Evolutionary conservation across 37 sponge, comb jelly and placozoan species (phyloP), one percentile per base, ranked within the genome.

Genomic region (Halichondria panicea): DNA sequence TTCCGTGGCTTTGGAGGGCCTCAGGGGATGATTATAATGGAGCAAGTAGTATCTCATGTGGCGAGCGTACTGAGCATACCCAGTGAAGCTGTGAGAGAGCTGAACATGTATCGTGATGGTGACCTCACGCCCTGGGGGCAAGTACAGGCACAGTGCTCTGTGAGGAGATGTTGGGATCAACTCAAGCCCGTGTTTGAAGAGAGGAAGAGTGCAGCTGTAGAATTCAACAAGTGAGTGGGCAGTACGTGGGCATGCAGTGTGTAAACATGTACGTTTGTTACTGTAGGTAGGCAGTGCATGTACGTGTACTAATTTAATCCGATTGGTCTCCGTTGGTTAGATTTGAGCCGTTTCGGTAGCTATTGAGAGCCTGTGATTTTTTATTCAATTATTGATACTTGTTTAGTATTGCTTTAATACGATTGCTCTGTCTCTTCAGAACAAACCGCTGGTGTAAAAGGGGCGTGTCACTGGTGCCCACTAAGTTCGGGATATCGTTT

Each of bases 1-100:
- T 94, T 94, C 82, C 57, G 95, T 42, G 91, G 95, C 1, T 94
- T 94, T 75, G 95, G 95, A 39, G 88, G 83, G 6, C 91, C 95
- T 55, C 91, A 94, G 62, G 86, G 86, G 4, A 94, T 90, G 89
- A 64, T 87, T 50, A 53, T 88, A 18, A 81, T 75, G 12, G 94
- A 93, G 64, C 70, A 68, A 28, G 25, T 77, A 22, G 80, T 94
- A 2, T 43, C 40, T 25, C 70, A 77, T 19, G 67, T 94, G 13
- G 87, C 94, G 6, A 22, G 58, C 11, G 22, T 43, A 34, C 63
- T 84, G 41, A 55, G 70, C 3, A 37, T 72, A 38, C 71, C 81
- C 15, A 52, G 68, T 70, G 77, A 80, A 25, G 33, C 84, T 70
- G 79, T 94, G 8, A 85, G 91, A 9, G 60, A 70, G 25, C 22